Evolutionary conservation across 2,888 invertebrate species (phyloP).

Genomic region (Cephus runcator): DNA sequence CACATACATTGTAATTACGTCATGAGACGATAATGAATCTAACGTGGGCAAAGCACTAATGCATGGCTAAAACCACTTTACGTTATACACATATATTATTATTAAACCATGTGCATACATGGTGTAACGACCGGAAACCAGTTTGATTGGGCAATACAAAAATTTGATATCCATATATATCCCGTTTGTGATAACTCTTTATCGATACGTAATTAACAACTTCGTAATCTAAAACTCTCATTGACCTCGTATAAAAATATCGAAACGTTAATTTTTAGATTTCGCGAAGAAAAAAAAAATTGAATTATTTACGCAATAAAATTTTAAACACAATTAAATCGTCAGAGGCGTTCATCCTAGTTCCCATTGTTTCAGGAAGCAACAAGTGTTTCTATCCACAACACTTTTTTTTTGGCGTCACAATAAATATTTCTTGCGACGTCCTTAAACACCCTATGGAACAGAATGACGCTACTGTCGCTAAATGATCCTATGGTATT

Average conservation of each 20-base stretch:
- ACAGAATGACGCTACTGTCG: not conserved
- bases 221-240: not conserved
- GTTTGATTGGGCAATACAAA: not conserved
- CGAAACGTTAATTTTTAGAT: too few relatives aligned
- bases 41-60: not conserved
- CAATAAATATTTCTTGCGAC: not conserved
- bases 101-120: not conserved
- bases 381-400: not conserved
- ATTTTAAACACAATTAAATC: not conserved
- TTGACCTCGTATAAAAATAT: not conserved
- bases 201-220: not conserved
- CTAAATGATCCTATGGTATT: not conserved
- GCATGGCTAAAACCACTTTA: not conserved
- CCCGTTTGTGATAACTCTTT: not conserved
- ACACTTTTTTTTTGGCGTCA: not conserved
- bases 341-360: not conserved
- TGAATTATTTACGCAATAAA: not conserved
- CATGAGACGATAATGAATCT: not conserved
- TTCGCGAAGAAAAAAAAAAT: not conserved
- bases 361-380: not conserved
- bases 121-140: not conserved
- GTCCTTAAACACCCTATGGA: not conserved
- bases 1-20: not conserved
- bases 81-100: not conserved
- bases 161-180: not conserved